Evolutionary conservation across 2,888 invertebrate species (phyloP), one percentile per base, ranked within the genome.

Genomic region (Athrips mouffetella): DNA sequence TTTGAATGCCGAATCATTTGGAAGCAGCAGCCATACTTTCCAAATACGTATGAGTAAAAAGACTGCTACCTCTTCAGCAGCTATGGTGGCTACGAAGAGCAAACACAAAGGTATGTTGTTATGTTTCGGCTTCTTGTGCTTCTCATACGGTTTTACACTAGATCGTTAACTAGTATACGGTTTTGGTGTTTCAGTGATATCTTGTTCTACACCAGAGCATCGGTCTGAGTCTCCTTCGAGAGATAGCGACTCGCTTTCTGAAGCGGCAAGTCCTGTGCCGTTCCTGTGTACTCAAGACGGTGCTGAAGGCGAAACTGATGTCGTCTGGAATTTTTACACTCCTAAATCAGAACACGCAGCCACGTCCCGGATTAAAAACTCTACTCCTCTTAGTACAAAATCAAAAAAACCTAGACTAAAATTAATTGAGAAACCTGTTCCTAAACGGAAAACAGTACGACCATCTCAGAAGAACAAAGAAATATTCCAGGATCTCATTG

Each of bases 271-370:
- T 53, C 89, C 89, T 3, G 86, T 89, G 0, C 88, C 86, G 6
- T 89, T 89, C 63, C 54, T 85, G 7, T 89, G 87, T 54, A 89
- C 89, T 1, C 89, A 89, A 70, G 89, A 89, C 71, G 89, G 88
- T 8, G 73, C 80, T 1, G 85, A 86, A 53, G 89, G 88, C 2
- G 82, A 83, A 65, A 84, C 81, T 11, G 88, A 89, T 60, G 89
- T 89, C 11, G 76, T 89, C 8, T 89, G 89, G 89, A 89, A 89
- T 57, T 88, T 81, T 52, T 88, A 89, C 60, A 86, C 89, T 0
- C 88, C 89, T n/a, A 85, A 83, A 59, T 73, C 88, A 7, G 77
- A 74, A 11, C 62, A 78, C 25, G 57, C 64, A 23, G 55, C 65
- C 1, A 68, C 63, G 45, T 67, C 74, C 33, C 64, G 70, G 0